phyloP scores from a whole-genome alignment of 30 jellyfish, hydroid and myxozoan genomes.

The Turritopsis dohrnii region DNA sequence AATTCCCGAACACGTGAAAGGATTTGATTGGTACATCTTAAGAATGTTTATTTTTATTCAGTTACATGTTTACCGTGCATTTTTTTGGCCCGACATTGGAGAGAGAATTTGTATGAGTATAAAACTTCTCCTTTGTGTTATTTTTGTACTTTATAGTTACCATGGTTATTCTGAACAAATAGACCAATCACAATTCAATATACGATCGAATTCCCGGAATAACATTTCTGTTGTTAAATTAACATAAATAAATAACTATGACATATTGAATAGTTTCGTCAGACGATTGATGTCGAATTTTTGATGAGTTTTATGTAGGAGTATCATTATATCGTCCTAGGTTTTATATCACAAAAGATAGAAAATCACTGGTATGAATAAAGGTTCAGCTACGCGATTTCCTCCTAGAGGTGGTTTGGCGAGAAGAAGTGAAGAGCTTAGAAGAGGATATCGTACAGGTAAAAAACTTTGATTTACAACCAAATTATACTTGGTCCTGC shows the following conservation, averaged over 20 bases:
- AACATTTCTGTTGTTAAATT: too few species aligned
- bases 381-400: neutral
- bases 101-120: neutral
- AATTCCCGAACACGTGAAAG: neutral
- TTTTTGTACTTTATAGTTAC: too few species aligned
- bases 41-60: too few species aligned
- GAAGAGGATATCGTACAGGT: neutral
- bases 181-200: neutral
- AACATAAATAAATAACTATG: neutral
- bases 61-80: too few species aligned
- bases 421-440: neutral
- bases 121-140: neutral
- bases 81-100: neutral
- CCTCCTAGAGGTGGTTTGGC: neutral
- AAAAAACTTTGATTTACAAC: too few species aligned
- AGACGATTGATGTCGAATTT: neutral
- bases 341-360: neutral
- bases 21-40: neutral
- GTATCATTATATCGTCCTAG: neutral
- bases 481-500: neutral
- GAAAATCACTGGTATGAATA: neutral
- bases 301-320: neutral
- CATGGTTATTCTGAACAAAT: neutral
- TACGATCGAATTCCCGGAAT: neutral
- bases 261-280: too few species aligned